These are phyloP conservation scores for Himalopsyche phryganea DNA, from an alignment of 1,140 invertebrate genomes.

Conservation along the genomic window DNA sequence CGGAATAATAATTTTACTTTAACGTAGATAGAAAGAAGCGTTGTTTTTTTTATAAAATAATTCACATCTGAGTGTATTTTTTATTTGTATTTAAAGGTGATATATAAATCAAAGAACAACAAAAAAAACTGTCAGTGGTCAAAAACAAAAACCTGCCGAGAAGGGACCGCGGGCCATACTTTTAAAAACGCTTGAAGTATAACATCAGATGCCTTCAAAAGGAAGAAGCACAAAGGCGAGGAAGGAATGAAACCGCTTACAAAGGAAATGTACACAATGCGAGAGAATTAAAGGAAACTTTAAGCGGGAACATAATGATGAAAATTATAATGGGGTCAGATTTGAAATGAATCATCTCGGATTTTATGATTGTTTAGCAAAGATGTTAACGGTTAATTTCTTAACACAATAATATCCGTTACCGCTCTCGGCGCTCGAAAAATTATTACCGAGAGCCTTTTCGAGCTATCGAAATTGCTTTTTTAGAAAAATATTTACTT, in stretches of 20 bases:
- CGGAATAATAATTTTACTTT: too few species aligned
- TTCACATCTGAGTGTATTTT: too few species aligned
- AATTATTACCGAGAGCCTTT: too few species aligned
- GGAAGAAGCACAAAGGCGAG: slow-evolving; percentile 24
- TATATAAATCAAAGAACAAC: too few species aligned
- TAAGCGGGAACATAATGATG: slow-evolving; percentile 19
- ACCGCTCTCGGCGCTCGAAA: too few species aligned
- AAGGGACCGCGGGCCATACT: not conserved
- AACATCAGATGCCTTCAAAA: slow-evolving; percentile 16
- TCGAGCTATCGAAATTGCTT: too few species aligned
- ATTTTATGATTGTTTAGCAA: slow-evolving; percentile 6
- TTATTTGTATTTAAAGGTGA: too few species aligned
- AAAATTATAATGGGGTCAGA: slow-evolving; percentile 10
- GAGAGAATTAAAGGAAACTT: slow-evolving; percentile 25
- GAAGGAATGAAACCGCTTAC: slow-evolving; percentile 30
- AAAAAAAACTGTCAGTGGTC: too few species aligned
- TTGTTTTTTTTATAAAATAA: too few species aligned
- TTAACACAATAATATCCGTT: not conserved
- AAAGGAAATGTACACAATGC: slow-evolving; percentile 30
- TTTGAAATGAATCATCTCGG: slow-evolving; percentile 20
- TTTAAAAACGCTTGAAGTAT: too few species aligned
- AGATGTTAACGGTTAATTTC: not conserved
- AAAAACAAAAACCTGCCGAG: slow-evolving; percentile 11
- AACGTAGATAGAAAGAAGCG: too few species aligned
- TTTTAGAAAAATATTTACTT: too few species aligned